Conservation (phyloP, 2,797 vertebrate species). For the Hybognathus amarus region DNA sequence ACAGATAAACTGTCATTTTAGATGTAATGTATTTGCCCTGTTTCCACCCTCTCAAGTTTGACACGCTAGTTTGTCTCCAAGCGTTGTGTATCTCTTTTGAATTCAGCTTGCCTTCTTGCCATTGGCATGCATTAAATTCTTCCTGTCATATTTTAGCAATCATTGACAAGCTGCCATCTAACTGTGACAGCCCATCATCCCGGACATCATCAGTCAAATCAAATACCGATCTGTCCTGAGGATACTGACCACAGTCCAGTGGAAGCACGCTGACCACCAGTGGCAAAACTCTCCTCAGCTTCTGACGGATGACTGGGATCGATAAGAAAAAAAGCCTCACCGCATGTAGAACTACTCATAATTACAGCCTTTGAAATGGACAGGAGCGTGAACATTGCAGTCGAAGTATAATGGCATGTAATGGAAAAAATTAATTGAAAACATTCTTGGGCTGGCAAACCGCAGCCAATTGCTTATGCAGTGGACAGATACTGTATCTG, state of each 20-base stretch:
- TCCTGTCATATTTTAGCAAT: slow-evolving; percentile 14
- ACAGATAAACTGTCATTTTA: neutral
- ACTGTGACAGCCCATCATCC: slow-evolving; percentile 36
- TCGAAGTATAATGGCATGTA: neutral
- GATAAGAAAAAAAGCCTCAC: neutral
- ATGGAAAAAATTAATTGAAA: slow-evolving; percentile 17
- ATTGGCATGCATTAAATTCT: slow-evolving; percentile 14
- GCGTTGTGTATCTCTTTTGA: neutral
- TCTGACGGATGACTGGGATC: neutral
- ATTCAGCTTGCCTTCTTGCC: neutral
- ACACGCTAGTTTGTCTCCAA: neutral
- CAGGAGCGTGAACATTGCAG: neutral
- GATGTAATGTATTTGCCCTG: neutral
- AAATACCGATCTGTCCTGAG: slow-evolving; percentile 1
- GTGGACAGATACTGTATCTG: slow-evolving; percentile 8
- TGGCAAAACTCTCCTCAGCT: neutral
- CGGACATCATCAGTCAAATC: slow-evolving; percentile 26
- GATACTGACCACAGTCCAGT: neutral
- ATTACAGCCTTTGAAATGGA: neutral
- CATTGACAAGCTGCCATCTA: slow-evolving; percentile 22
- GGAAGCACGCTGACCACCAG: neutral
- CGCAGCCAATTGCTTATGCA: neutral
- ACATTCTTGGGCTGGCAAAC: slow-evolving; percentile 13
- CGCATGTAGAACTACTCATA: neutral
- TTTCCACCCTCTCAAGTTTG: neutral